Conservation (phyloP, 1,140 invertebrate species). For the Drosophila paulistorum region DNA sequence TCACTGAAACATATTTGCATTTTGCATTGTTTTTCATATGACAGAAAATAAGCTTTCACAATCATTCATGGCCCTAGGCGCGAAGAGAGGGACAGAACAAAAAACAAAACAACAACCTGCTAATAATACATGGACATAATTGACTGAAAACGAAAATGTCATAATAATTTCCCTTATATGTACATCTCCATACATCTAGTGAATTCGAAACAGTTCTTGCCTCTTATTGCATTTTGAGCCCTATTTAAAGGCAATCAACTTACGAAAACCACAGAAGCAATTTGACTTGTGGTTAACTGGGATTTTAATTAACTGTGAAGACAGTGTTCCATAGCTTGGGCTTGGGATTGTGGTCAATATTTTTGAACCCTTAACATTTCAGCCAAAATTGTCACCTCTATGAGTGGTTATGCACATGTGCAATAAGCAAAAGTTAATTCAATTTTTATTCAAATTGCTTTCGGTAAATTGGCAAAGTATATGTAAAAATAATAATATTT, state of each 20-base stretch:
- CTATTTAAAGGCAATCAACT: conserved; percentile 13
- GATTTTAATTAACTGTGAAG: conserved; percentile 40
- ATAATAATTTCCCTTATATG: too few species aligned
- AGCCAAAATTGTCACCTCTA: conserved; percentile 42
- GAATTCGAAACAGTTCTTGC: too few species aligned
- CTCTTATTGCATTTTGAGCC: too few species aligned
- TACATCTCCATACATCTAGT: too few species aligned
- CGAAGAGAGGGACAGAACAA: too few species aligned
- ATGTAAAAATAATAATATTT: conserved; percentile 68
- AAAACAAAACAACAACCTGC: too few species aligned
- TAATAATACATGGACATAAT: too few species aligned
- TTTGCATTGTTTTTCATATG: background rate
- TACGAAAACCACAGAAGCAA: conserved; percentile 46
- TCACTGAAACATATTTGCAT: background rate
- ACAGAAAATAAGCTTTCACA: background rate
- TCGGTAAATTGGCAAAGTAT: conserved; percentile 59
- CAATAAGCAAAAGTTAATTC: conserved; percentile 62
- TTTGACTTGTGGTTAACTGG: conserved; percentile 43
- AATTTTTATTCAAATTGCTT: conserved; percentile 76
- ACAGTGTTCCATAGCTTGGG: background rate
- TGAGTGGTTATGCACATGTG: background rate
- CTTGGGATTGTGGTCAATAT: conserved; percentile 41
- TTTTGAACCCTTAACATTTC: conserved; percentile 31
- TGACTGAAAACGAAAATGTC: too few species aligned
- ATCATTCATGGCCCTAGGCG: background rate